These are phyloP conservation scores for Pterocles gutturalis DNA, from an alignment of 2,113 vertebrate genomes.

Conservation along the genomic window DNA sequence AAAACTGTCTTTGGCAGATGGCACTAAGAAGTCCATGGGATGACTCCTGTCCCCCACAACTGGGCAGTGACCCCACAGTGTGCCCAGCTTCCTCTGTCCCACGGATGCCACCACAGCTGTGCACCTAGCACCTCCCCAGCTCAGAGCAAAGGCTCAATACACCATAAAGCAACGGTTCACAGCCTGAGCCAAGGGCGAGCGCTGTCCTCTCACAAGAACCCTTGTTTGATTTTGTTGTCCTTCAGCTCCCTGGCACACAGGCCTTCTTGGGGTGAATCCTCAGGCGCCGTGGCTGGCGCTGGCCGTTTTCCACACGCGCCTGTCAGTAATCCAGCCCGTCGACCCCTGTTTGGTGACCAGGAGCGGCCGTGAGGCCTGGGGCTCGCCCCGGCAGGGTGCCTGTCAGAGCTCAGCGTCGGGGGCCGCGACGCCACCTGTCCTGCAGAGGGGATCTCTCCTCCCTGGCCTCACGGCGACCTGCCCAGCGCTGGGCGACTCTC, in stretches of 20 bases:
- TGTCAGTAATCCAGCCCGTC: neutral
- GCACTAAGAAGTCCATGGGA: neutral
- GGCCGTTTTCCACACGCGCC: accelerated
- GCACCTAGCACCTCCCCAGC: too few relatives aligned
- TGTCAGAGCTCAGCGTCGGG: accelerated
- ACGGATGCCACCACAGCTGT: neutral
- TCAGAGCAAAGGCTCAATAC: neutral
- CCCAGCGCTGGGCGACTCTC: accelerated
- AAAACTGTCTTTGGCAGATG: neutral
- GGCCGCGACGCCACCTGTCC: accelerated
- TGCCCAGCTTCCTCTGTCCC: neutral
- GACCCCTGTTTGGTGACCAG: accelerated
- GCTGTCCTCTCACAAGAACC: neutral
- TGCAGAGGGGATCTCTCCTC: accelerated
- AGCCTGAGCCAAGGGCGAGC: accelerated
- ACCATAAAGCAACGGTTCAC: too few relatives aligned
- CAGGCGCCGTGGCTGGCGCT: too few relatives aligned
- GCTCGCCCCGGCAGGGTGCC: accelerated
- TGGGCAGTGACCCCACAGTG: neutral
- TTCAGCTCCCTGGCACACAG: neutral
- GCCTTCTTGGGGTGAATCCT: accelerated
- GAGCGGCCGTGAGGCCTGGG: accelerated
- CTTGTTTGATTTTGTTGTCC: neutral
- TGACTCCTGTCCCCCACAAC: neutral
- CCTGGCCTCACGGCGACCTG: too few relatives aligned